Conservation (phyloP, 2,797 vertebrate species). For the Coregonus ussuriensis region DNA sequence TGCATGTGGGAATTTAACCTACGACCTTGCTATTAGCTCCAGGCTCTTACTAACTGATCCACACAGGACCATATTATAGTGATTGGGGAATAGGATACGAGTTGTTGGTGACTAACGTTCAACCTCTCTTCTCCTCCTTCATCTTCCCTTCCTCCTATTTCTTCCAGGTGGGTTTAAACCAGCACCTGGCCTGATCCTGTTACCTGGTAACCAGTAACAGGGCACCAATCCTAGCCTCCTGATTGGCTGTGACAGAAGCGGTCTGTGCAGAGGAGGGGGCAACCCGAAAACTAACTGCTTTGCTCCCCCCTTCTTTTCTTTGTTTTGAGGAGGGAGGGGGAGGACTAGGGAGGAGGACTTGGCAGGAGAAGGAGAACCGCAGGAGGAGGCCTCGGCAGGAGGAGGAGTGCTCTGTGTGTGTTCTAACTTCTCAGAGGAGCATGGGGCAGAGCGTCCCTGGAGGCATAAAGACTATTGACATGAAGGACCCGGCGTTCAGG, state of each 20-base stretch:
- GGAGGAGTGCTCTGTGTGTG: slow-evolving; percentile 17
- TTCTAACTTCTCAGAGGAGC: slow-evolving; percentile 62
- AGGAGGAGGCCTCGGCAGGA: slow-evolving; percentile 17
- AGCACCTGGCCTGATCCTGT: slow-evolving; percentile 24
- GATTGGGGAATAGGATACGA: background rate
- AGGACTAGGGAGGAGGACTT: slow-evolving; percentile 20
- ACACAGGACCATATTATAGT: slow-evolving; percentile 15
- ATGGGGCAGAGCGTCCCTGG: slow-evolving; percentile 99
- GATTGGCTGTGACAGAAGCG: slow-evolving; percentile 52
- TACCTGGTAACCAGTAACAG: slow-evolving; percentile 52
- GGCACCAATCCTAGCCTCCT: slow-evolving; percentile 29
- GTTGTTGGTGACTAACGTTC: slow-evolving; percentile 37
- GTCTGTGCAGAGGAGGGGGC: slow-evolving; percentile 40
- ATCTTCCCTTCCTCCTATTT: slow-evolving; percentile 5
- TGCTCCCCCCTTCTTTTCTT: slow-evolving; percentile 65
- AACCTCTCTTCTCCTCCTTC: slow-evolving; percentile 18
- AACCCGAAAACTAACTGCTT: slow-evolving; percentile 41
- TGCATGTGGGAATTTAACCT: too few species aligned
- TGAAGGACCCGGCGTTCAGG: slow-evolving; percentile 92
- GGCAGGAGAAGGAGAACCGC: background rate
- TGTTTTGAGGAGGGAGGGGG: slow-evolving; percentile 49
- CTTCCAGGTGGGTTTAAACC: slow-evolving; percentile 65
- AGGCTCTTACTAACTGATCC: background rate
- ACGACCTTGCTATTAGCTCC: too few species aligned
- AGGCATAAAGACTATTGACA: slow-evolving; percentile 97